Evolutionary conservation across 2,888 invertebrate species (phyloP).

Genomic region (Athetis lepigone): DNA sequence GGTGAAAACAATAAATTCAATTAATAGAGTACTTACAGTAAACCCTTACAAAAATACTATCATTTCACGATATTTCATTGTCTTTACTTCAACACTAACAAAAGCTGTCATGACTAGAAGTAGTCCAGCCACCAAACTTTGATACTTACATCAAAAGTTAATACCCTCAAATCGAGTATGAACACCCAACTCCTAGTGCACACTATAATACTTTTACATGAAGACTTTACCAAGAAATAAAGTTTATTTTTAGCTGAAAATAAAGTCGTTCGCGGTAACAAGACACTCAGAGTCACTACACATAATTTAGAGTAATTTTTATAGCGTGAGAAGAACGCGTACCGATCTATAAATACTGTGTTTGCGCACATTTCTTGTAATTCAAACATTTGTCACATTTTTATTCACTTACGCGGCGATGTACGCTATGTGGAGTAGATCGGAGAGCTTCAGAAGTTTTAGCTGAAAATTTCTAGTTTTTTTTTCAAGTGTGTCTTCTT

Average conservation of each 20-base stretch:
- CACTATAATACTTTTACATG: slow-evolving; percentile 5
- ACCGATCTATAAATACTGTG: slow-evolving; percentile 68
- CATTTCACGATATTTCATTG: background rate
- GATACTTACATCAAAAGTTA: slow-evolving; percentile 27
- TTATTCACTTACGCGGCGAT: slow-evolving; percentile 63
- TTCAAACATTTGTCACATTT: slow-evolving; percentile 75
- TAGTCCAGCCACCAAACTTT: slow-evolving; percentile 25
- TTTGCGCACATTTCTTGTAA: slow-evolving; percentile 74
- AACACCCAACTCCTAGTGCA: background rate
- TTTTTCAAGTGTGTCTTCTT: no score
- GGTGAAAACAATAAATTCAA: no score
- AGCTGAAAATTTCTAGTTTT: background rate
- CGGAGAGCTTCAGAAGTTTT: slow-evolving; percentile 21
- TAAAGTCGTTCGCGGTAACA: slow-evolving; percentile 56
- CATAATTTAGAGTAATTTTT: slow-evolving; percentile 63
- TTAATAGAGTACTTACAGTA: background rate
- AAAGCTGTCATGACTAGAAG: slow-evolving; percentile 19
- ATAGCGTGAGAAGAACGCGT: slow-evolving; percentile 56
- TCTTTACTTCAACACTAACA: background rate
- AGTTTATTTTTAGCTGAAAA: slow-evolving; percentile 52
- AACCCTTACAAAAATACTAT: background rate
- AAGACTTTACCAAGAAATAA: slow-evolving; percentile 39
- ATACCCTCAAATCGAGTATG: background rate
- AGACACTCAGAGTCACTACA: slow-evolving; percentile 50
- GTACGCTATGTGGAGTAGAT: background rate